Evolutionary conservation across 2,113 vertebrate genomes (phyloP), one percentile per base, ranked within the genome.

Genomic region (Triplophysa rosa): DNA sequence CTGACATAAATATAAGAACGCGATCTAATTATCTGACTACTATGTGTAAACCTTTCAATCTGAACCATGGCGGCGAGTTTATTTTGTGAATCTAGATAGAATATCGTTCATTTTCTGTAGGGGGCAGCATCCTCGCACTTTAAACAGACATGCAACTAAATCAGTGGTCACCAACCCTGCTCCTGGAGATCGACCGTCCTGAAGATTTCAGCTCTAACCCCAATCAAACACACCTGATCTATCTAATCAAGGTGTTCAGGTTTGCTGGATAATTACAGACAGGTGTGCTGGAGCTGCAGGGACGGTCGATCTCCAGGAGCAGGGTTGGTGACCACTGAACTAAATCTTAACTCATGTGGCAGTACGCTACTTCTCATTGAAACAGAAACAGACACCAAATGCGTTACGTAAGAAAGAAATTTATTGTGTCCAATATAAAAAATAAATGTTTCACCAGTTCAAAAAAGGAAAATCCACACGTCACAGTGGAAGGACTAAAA

Each of bases 341-440:
- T 0, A 9, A 21, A 2, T 9, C 19, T 58, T 2, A 1, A 56
- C 8, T n/a, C 17, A 0, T 19, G 54, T 21, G 19, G 8, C n/a
- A 21, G n/a, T n/a, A 58, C 8, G 8, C 8, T 12, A 45, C 9
- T 1, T 45, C 11, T 45, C n/a, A 21, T 21, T 58, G 8, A 58
- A 58, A 58, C n/a, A 58, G 8, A 58, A 58, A 58, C n/a, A 58
- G 40, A 77, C 49, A 67, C 37, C 52, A 80, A 66, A 52, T 14
- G 33, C 7, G 24, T 78, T 61, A 67, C 56, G 72, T 76, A 80
- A 67, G 40, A 81, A 73, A 73, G 14, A 26, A 81, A 75, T 84
- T 84, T 84, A 81, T 84, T 84, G 70, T 78, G 74, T 77, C 47
- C 74, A 77, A 77, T 70, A 81, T 69, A 84, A 84, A 84, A 84